A percentile compares a stretch with the other conserved stretches of the same genome.
phyloP scores from a whole-genome alignment of 2,113 vertebrate species.

The Passer montanus region DNA sequence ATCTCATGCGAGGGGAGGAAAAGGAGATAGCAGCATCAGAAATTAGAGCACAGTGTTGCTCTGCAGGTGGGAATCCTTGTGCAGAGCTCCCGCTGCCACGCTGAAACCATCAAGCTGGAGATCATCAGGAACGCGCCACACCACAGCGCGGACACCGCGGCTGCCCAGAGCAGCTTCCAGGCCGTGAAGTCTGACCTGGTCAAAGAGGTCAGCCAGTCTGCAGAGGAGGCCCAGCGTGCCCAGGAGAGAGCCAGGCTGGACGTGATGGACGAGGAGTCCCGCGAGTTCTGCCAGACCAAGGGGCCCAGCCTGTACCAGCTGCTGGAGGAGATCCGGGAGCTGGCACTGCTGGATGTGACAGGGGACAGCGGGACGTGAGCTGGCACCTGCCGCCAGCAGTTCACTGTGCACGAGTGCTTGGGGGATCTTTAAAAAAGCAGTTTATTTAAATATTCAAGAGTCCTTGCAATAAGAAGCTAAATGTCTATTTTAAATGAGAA shows the following conservation, averaged over 20 bases:
- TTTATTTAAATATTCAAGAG: background rate
- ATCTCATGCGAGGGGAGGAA: background rate
- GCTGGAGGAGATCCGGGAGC: conserved; percentile 90
- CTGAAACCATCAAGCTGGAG: conserved; percentile 81
- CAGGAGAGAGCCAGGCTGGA: conserved; percentile 60
- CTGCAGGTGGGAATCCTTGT: conserved; percentile 86
- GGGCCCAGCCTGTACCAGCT: conserved; percentile 84
- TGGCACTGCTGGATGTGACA: conserved; percentile 81
- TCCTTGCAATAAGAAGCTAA: conserved; percentile 2
- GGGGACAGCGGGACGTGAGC: conserved; percentile 15
- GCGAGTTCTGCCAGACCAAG: conserved; percentile 86
- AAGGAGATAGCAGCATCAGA: background rate
- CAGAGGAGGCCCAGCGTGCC: conserved; percentile 80
- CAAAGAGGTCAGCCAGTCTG: conserved; percentile 83
- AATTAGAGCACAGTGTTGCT: fast-evolving
- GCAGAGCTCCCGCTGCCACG: conserved; percentile 79
- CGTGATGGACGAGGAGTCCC: conserved; percentile 74
- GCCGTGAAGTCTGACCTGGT: conserved; percentile 77
- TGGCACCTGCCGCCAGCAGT: too few species aligned
- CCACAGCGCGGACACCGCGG: background rate
- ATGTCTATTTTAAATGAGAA: conserved; percentile 35
- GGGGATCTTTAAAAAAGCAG: background rate
- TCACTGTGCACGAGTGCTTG: background rate
- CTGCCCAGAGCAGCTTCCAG: background rate
- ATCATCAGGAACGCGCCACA: conserved; percentile 79